Base-by-base conservation (phyloP, 2,888 invertebrate species). In the Allolobophora icterica region DNA sequence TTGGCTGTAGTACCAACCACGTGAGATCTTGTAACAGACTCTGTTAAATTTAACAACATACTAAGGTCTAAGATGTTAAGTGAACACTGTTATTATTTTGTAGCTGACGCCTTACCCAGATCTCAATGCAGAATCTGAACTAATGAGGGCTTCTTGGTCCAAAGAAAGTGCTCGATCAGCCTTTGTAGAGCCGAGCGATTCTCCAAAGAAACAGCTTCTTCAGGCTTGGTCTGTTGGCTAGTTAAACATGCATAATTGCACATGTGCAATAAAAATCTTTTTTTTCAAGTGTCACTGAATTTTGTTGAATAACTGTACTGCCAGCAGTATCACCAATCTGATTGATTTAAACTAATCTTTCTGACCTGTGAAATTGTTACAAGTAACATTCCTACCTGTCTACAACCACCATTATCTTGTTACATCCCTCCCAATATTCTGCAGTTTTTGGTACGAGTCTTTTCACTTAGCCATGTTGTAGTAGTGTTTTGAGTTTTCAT, bases 121-220 rank as follows among this genome's bases (percentile, higher is more conserved):
- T 30, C 84, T 92, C n/a, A 52, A 90, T 89, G 84, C 91, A n/a
- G 87, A 89, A n/a, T 33, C 84, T 45, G 92, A 94, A 33, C 90
- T 93, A 24, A 92, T 93, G 19, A 92, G 93, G 58, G 93, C 92
- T 87, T 92, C 93, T 15, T 92, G 93, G 17, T 93, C 94, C n/a
- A 92, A 94, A 91, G 94, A 94, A 90, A 94, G 93, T 92, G 94
- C 94, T 42, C 93, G 94, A 91, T 94, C 94, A 84, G 94, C 94
- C n/a, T 95, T 95, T 91, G 92, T 95, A 52, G 93, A 94, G 33
- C 94, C 94, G 91, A 93, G 94, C 89, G 94, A 92, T 33, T 91
- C 91, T n/a, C 90, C 91, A 19, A 89, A 84, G 30, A 92, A 93
- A 84, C 38, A 91, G 83, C 91, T 93, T 17, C 89, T 90, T 19